Evolutionary conservation across 2,113 vertebrate genomes (phyloP), one percentile per base, ranked within the genome.

Genomic region (Seriola aureovittata): DNA sequence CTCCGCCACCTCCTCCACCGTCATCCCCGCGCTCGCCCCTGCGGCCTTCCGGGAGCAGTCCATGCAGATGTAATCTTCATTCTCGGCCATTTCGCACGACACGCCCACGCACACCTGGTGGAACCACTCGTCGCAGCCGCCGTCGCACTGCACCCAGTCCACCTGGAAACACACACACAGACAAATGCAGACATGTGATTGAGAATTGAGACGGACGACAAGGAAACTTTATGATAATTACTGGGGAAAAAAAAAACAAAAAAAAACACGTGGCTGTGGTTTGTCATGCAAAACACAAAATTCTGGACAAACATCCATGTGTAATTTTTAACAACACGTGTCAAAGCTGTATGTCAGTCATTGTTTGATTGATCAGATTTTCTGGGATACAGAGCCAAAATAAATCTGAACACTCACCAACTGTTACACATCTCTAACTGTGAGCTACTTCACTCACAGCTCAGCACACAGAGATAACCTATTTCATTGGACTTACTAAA

Each of bases 131-230:
- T 99, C 98, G 3, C 98, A 99, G 94, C 98, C 98, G 42, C 98
- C 98, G 3, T 99, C 98, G 63, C 98, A 99, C 88, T 99, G 98
- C 71, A 99, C 98, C 98, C 98, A 99, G 95, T 99, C 98, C 87
- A 99, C 98, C 98, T 99, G 96, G 69, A 90, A 21, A 73, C 0
- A 34, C 59, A 73, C 36, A 70, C 1, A 25, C 7, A 66, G 0
- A 64, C 13, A 23, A 2, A 46, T 2, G 7, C 25, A 46, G 46
- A 38, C 19, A 44, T 14, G 69, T 73, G 69, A 82, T 34, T 1
- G 34, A 67, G 58, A 16, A 40, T 25, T 5, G 32, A 63, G 4
- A 23, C 34, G 2, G 8, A 29, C 29, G n/a, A 55, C 10, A 13
- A 25, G n/a, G n/a, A 57, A 23, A 17, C 46, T 16, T 17, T 16